Evolutionary conservation across 2,113 vertebrate genomes (phyloP).

Genomic region (Rhizomys pruinosus): DNA sequence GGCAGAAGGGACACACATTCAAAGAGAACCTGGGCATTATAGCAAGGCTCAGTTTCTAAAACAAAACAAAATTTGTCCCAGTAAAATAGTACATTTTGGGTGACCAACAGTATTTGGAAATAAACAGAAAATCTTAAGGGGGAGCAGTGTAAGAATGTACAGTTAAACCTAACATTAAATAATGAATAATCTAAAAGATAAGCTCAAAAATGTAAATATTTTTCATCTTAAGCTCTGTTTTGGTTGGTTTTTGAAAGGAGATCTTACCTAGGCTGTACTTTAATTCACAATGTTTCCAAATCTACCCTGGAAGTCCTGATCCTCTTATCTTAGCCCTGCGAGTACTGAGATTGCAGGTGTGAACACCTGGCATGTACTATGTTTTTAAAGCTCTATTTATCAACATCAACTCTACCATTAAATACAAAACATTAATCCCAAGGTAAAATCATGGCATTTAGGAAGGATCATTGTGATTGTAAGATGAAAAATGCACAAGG

Average conservation of each 20-base stretch:
- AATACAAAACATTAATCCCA: not conserved
- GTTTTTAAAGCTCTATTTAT: not conserved
- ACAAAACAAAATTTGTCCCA: not conserved
- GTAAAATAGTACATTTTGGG: not conserved
- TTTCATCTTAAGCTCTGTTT: not conserved
- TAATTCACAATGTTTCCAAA: not conserved
- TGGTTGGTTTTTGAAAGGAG: not conserved
- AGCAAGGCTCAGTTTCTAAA: not conserved
- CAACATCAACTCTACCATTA: not conserved
- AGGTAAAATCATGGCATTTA: constrained; percentile 3
- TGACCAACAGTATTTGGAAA: not conserved
- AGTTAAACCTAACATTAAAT: not conserved
- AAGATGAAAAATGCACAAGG: not conserved
- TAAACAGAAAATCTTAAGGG: not conserved
- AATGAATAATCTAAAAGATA: not conserved
- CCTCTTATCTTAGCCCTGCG: not conserved
- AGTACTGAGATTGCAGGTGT: not conserved
- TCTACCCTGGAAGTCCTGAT: not conserved
- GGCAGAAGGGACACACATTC: not conserved
- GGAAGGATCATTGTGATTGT: not conserved
- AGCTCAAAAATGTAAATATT: not conserved
- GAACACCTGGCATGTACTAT: not conserved
- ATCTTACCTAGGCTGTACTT: not conserved
- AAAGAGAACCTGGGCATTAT: not conserved
- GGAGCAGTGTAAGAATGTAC: not conserved